A percentile compares a stretch with the other conserved stretches of the same genome.
Evolutionary conservation across 2,113 vertebrate genomes (phyloP).

Genomic region (Cnemophilus loriae): DNA sequence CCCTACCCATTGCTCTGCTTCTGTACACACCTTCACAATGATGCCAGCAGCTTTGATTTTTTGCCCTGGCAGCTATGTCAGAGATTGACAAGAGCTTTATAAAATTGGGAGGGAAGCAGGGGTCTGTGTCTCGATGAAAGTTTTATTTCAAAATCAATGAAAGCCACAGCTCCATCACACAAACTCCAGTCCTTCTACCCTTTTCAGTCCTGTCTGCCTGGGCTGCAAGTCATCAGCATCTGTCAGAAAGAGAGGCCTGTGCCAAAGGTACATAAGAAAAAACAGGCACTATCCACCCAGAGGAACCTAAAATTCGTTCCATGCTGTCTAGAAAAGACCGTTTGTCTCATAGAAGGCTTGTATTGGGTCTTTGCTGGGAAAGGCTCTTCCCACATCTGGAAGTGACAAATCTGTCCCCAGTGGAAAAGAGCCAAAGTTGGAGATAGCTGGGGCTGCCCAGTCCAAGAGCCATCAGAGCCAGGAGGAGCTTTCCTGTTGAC

Average conservation of each 20-base stretch:
- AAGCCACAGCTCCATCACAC: neutral
- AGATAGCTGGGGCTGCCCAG: neutral
- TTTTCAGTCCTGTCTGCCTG: neutral
- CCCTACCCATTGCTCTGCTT: neutral
- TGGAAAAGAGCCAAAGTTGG: neutral
- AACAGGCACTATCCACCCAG: neutral
- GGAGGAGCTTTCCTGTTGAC: neutral
- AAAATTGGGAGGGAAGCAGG: neutral
- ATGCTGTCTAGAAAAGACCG: neutral
- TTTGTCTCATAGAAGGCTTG: neutral
- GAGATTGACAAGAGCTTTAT: conserved; percentile 28
- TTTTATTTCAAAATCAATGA: conserved; percentile 38
- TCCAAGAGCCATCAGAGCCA: neutral
- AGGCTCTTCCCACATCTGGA: neutral
- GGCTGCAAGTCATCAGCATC: neutral
- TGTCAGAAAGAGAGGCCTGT: neutral
- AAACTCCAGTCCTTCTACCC: neutral
- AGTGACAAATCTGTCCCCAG: neutral
- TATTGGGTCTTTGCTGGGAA: neutral
- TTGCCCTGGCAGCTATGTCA: neutral
- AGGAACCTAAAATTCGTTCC: neutral
- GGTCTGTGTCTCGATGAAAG: neutral
- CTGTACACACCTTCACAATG: neutral
- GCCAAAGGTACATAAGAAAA: neutral
- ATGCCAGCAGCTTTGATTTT: neutral